Percentiles rank a stretch among this genome's conserved stretches.
Evolutionary conservation across 2,888 invertebrate genomes (phyloP).

Genomic region (Tipula helvola): DNA sequence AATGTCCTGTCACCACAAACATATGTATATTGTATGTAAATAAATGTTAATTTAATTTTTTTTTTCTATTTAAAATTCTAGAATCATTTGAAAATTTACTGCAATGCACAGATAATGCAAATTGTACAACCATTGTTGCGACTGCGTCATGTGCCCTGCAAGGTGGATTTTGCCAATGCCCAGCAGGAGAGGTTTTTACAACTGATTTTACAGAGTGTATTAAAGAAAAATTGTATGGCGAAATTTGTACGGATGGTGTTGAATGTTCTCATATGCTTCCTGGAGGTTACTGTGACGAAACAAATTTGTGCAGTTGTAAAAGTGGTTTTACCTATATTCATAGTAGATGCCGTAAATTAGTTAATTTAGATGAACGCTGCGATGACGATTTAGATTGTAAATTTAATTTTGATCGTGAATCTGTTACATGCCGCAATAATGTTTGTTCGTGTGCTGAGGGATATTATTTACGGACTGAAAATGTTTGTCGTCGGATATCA

Average conservation of each 20-base stretch:
- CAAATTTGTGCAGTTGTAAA: conserved; percentile 34
- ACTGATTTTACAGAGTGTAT: conserved; percentile 17
- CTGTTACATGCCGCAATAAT: conserved; percentile 28
- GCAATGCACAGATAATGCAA: conserved; percentile 29
- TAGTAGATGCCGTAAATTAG: conserved; percentile 31
- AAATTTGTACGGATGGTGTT: conserved; percentile 30
- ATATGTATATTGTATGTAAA: neutral
- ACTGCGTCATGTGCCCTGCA: conserved; percentile 25
- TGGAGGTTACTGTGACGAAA: conserved; percentile 32
- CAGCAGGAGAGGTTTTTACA: conserved; percentile 28
- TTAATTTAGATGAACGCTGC: conserved; percentile 28
- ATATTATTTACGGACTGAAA: conserved; percentile 34
- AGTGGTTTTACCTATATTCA: conserved; percentile 31
- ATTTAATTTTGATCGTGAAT: conserved; percentile 34
- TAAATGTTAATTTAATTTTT: neutral
- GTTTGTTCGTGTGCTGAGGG: conserved; percentile 33
- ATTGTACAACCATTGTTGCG: conserved; percentile 25
- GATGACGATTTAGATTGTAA: conserved; percentile 30
- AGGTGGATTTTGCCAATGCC: conserved; percentile 25
- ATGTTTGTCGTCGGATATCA: conserved; percentile 35
- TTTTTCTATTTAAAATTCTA: neutral
- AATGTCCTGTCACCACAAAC: neutral
- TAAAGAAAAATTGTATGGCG: conserved; percentile 32
- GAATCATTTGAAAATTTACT: neutral
- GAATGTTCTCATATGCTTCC: conserved; percentile 38